Conservation (phyloP, 1,140 invertebrate genomes). For the Tetragonula clypearis region DNA sequence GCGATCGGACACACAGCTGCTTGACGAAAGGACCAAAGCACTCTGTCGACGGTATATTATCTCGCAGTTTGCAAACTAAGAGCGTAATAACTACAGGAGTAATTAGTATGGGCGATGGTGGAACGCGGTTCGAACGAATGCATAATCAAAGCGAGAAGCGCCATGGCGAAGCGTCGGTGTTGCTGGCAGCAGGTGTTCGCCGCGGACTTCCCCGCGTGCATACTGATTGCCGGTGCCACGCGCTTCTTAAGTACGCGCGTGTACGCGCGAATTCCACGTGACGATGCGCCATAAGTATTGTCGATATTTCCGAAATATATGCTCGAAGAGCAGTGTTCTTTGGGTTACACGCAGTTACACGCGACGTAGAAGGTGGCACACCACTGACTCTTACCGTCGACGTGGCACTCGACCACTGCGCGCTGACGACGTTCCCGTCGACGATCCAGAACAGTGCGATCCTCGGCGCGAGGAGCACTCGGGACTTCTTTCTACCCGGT, state of each 20-base stretch:
- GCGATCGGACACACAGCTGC: background rate
- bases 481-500: slow-evolving; percentile 50
- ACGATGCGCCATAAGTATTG: too few species aligned
- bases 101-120: slow-evolving; percentile 25
- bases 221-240: slow-evolving; percentile 18
- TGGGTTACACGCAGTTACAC: slow-evolving; percentile 6
- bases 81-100: too few species aligned
- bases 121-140: slow-evolving; percentile 12
- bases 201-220: background rate
- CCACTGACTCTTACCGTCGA: slow-evolving; percentile 22
- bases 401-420: background rate
- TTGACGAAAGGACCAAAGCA: background rate
- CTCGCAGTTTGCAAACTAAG: background rate
- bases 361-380: background rate
- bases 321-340: too few species aligned
- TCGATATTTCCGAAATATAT: too few species aligned
- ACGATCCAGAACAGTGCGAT: slow-evolving; percentile 24
- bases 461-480: slow-evolving; percentile 39
- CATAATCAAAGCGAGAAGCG: background rate
- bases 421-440: slow-evolving; percentile 24
- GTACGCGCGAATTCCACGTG: too few species aligned
- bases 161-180: background rate
- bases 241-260: background rate
- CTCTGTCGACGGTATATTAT: background rate
- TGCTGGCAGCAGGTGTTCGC: slow-evolving; percentile 7